Percentiles rank a stretch among this genome's conserved stretches.
Evolutionary conservation across 2,113 vertebrate species (phyloP).

Genomic region (Aptenodytes patagonicus): DNA sequence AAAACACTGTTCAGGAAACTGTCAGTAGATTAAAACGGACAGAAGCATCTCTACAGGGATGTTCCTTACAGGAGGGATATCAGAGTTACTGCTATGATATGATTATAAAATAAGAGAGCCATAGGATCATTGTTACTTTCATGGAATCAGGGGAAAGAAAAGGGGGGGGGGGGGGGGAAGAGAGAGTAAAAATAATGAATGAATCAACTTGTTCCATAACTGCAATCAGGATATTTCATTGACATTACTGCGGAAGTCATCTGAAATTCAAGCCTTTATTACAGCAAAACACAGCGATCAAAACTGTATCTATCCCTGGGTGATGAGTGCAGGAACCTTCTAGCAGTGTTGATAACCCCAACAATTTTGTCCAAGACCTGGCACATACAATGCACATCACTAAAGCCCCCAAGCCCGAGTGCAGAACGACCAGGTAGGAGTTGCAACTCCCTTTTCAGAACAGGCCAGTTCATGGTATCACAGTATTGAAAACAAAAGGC

Average conservation of each 20-base stretch:
- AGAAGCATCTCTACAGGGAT: not conserved
- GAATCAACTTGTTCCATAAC: not conserved
- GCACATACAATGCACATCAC: not conserved
- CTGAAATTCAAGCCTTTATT: not conserved
- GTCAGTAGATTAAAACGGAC: not conserved
- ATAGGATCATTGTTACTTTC: not conserved
- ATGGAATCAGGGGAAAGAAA: not conserved
- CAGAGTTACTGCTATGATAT: not conserved
- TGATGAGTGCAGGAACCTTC: not conserved
- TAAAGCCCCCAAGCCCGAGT: not conserved
- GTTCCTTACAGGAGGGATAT: not conserved
- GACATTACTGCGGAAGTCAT: not conserved
- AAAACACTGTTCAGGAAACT: not conserved
- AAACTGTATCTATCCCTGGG: not conserved
- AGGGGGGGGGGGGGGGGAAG: not conserved
- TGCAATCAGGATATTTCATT: not conserved
- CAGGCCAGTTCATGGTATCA: not conserved
- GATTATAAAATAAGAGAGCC: not conserved
- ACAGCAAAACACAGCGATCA: not conserved
- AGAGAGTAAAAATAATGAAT: not conserved
- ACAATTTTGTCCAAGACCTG: not conserved
- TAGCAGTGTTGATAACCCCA: not conserved
- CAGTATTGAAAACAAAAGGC: not conserved
- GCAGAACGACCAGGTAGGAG: not conserved
- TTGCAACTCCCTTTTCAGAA: not conserved